Evolutionary conservation across 2,113 vertebrate genomes (phyloP).

Genomic region (Boulengeromyrus knoepffleri): DNA sequence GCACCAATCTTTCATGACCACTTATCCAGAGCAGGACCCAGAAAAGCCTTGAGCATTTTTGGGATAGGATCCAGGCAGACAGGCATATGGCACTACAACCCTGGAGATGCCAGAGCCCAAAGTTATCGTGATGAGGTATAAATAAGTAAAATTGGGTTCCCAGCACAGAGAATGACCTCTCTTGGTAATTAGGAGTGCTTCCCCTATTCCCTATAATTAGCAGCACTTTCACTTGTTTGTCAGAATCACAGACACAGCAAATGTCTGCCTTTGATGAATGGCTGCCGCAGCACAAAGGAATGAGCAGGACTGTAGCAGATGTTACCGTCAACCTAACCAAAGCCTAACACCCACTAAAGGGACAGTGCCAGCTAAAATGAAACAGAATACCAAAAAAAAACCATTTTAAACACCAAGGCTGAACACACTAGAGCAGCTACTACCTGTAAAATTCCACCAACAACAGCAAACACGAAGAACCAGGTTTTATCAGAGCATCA

Average conservation of each 20-base stretch:
- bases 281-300: constrained; percentile 13
- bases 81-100: background rate
- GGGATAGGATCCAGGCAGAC: background rate
- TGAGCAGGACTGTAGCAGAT: constrained; percentile 17
- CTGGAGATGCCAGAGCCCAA: background rate
- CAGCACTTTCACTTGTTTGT: background rate
- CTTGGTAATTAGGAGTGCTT: constrained; percentile 22
- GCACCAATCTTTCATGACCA: background rate
- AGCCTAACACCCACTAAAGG: constrained; percentile 19
- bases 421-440: background rate
- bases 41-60: background rate
- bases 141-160: background rate
- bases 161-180: background rate
- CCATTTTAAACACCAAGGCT: background rate
- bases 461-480: background rate
- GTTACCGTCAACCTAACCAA: constrained; percentile 16
- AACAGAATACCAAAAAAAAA: background rate
- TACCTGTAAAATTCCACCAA: background rate
- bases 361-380: background rate
- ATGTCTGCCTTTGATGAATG: constrained; percentile 26
- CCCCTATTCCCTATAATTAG: constrained; percentile 2
- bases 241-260: constrained; percentile 1
- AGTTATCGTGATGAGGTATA: background rate
- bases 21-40: background rate
- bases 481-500: background rate